Percentiles rank a stretch among this genome's conserved stretches.
phyloP scores from a whole-genome alignment of 2,797 vertebrate genomes.

The Poeciliopsis gracilis region DNA sequence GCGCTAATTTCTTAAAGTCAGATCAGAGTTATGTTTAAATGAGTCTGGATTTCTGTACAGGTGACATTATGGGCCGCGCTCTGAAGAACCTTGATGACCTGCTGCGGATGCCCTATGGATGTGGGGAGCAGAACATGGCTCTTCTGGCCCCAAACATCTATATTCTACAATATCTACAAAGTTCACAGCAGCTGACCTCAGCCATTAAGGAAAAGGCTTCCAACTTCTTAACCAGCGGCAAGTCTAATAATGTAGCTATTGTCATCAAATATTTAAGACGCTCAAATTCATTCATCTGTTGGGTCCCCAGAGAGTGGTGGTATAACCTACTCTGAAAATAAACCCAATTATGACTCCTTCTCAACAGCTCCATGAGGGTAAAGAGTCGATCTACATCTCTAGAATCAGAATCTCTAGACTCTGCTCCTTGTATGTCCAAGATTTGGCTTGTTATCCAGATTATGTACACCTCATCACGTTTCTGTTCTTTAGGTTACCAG shows the following conservation, averaged over 20 bases:
- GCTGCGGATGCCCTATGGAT: slow-evolving; percentile 84
- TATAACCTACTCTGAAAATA: too few relatives aligned
- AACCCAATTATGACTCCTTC: too few relatives aligned
- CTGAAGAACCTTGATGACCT: slow-evolving; percentile 82
- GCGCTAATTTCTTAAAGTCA: not conserved
- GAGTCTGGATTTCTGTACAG: slow-evolving; percentile 52
- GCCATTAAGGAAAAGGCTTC: slow-evolving; percentile 68
- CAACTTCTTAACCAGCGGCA: slow-evolving; percentile 79
- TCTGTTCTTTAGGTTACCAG: slow-evolving; percentile 80
- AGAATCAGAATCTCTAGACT: too few relatives aligned
- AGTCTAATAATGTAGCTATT: slow-evolving; percentile 33
- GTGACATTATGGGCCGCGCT: slow-evolving; percentile 84
- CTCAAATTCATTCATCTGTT: not conserved
- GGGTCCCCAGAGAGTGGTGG: too few relatives aligned
- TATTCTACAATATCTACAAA: slow-evolving; percentile 81
- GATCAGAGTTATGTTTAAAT: not conserved
- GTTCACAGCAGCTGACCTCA: slow-evolving; percentile 79
- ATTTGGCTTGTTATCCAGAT: slow-evolving; percentile 63
- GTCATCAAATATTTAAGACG: not conserved
- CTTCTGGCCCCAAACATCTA: slow-evolving; percentile 85
- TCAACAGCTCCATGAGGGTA: too few relatives aligned
- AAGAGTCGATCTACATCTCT: too few relatives aligned
- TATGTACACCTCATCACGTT: not conserved
- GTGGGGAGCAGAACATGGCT: slow-evolving; percentile 88
- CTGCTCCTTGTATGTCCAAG: too few relatives aligned